A percentile compares a stretch with the other conserved stretches of the same genome.
Conservation (phyloP, 2,113 vertebrate genomes). For the pig (Sus scrofa) region DNA sequence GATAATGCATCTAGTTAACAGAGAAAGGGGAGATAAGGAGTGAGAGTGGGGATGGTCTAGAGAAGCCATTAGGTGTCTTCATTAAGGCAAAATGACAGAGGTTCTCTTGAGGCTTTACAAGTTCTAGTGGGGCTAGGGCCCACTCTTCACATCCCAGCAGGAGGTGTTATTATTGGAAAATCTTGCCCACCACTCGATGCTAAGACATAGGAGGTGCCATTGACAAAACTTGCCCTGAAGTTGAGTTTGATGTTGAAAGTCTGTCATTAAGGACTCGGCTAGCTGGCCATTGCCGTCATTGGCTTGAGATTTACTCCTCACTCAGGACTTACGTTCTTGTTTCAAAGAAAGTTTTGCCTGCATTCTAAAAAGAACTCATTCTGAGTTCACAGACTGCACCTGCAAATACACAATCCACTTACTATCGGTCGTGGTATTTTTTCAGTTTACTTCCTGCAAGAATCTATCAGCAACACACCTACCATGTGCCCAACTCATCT, state of each 20-base stretch:
- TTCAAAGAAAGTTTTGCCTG: conserved; percentile 59
- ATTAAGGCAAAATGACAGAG: neutral
- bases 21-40: neutral
- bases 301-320: conserved; percentile 61
- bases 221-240: conserved; percentile 70
- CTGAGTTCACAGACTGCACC: conserved; percentile 77
- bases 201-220: conserved; percentile 46
- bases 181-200: conserved; percentile 34
- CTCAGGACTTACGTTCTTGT: conserved; percentile 74
- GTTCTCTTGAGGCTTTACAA: conserved; percentile 19
- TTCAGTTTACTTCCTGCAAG: conserved; percentile 56
- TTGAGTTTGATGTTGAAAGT: conserved; percentile 60
- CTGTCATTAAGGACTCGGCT: conserved; percentile 53
- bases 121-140: neutral
- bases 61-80: neutral
- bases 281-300: conserved; percentile 29
- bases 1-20: neutral
- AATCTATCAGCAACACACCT: conserved; percentile 60
- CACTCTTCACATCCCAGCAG: neutral
- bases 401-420: conserved; percentile 59
- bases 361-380: conserved; percentile 79
- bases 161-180: conserved; percentile 63
- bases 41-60: fast-evolving
- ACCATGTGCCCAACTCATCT: conserved; percentile 52
- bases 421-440: conserved; percentile 46